A percentile compares a stretch with the other conserved stretches of the same genome.
Conservation (phyloP, 2,797 vertebrate genomes). For the Tokudaia muenninki region DNA sequence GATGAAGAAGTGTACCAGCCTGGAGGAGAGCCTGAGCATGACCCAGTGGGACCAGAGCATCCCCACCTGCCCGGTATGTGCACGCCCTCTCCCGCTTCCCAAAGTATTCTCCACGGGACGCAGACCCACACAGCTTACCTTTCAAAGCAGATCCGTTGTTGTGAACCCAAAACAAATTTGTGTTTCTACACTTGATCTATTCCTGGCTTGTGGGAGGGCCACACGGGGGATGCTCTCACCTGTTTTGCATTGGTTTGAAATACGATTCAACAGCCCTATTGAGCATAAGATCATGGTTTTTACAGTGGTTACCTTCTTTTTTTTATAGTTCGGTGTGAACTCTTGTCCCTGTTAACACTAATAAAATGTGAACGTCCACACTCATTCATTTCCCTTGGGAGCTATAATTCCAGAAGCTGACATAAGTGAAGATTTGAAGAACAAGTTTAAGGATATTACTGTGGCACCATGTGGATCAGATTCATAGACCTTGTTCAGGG, state of each 20-base stretch:
- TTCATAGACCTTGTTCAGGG: neutral
- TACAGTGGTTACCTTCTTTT: neutral
- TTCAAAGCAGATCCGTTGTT: neutral
- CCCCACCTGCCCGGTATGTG: slow-evolving; percentile 95
- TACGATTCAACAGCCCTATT: neutral
- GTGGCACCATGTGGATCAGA: neutral
- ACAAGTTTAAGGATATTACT: neutral
- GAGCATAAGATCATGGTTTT: neutral
- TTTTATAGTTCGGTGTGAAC: neutral
- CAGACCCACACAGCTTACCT: too few species aligned
- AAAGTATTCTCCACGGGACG: rapidly evolving
- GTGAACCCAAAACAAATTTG: neutral
- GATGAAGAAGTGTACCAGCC: slow-evolving; percentile 95
- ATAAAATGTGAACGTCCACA: slow-evolving; percentile 33
- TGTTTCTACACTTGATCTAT: neutral
- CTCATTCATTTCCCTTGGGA: neutral
- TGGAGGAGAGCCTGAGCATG: slow-evolving; percentile 97
- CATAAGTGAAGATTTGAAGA: slow-evolving; percentile 28
- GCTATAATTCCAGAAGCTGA: neutral
- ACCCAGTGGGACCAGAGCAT: slow-evolving; percentile 98
- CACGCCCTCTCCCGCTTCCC: rapidly evolving
- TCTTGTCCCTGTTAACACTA: neutral
- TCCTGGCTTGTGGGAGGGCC: neutral
- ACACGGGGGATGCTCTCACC: rapidly evolving
- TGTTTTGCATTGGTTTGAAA: neutral